Evolutionary conservation across 2,113 vertebrate species (phyloP).

Genomic region (Ptilonorhynchus violaceus): DNA sequence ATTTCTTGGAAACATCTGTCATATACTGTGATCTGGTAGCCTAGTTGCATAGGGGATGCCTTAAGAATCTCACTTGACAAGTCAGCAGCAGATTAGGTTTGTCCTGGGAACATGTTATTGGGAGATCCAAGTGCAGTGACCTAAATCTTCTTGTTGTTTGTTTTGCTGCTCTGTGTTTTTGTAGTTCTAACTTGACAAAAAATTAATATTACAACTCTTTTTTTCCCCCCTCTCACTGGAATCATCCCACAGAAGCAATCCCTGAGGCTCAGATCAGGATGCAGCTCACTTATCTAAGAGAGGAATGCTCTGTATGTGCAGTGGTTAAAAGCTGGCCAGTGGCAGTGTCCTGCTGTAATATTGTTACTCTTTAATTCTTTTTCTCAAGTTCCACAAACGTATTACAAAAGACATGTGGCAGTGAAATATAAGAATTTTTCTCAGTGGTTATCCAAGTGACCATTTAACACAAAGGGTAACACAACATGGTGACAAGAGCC

Average conservation of each 20-base stretch:
- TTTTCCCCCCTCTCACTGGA: neutral
- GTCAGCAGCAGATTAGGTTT: neutral
- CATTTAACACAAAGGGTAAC: neutral
- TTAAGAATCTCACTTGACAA: neutral
- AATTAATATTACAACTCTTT: neutral
- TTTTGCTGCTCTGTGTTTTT: neutral
- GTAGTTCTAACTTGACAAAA: neutral
- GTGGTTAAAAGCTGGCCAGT: neutral
- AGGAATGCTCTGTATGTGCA: accelerated
- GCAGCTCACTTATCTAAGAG: neutral
- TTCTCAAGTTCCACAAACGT: neutral
- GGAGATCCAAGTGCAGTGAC: neutral
- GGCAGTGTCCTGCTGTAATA: neutral
- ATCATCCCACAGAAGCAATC: neutral
- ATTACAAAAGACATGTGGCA: neutral
- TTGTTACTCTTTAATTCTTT: neutral
- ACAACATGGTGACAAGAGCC: neutral
- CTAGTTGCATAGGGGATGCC: neutral
- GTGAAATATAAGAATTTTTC: neutral
- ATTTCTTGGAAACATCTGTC: neutral
- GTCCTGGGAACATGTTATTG: neutral
- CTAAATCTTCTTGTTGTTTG: neutral
- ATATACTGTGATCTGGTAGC: neutral
- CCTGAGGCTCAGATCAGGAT: neutral
- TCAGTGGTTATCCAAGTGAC: neutral